These are phyloP conservation scores for Epistrophe grossulariae DNA, from an alignment of 2,888 invertebrate species.

Conservation along the genomic window DNA sequence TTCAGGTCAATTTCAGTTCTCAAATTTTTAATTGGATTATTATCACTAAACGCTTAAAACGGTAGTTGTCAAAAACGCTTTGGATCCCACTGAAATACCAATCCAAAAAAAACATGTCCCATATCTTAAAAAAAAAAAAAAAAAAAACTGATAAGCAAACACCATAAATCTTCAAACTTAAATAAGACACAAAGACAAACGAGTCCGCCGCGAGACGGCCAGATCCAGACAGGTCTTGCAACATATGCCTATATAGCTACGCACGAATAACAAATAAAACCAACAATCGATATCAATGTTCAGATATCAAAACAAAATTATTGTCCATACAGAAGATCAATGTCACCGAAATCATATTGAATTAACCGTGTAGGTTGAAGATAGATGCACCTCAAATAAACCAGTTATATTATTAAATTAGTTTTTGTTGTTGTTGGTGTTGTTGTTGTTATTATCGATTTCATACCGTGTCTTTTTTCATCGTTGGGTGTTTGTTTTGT, in stretches of 20 bases:
- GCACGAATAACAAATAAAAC: conserved; percentile 26
- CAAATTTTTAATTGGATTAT: background rate
- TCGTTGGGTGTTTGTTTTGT: conserved; percentile 8
- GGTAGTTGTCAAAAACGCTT: background rate
- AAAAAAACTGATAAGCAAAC: background rate
- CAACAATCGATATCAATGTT: conserved; percentile 33
- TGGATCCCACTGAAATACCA: background rate
- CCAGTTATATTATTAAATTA: conserved; percentile 9
- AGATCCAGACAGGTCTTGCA: conserved; percentile 26
- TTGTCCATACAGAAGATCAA: conserved; percentile 46
- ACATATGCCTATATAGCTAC: background rate
- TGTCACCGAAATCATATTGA: conserved; percentile 48
- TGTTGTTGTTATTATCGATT: conserved; percentile 19
- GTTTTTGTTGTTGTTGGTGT: background rate
- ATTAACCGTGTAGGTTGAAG: conserved; percentile 26
- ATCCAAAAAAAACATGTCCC: background rate
- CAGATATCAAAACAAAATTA: conserved; percentile 37
- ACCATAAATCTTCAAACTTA: conserved; percentile 9
- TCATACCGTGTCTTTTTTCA: background rate
- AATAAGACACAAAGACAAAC: background rate
- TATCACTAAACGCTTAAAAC: background rate
- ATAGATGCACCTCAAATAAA: conserved; percentile 32
- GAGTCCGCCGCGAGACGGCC: background rate
- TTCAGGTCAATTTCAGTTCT: background rate
- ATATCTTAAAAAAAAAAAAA: background rate